Conservation (phyloP, 2,113 vertebrate genomes). For the Columba livia region DNA sequence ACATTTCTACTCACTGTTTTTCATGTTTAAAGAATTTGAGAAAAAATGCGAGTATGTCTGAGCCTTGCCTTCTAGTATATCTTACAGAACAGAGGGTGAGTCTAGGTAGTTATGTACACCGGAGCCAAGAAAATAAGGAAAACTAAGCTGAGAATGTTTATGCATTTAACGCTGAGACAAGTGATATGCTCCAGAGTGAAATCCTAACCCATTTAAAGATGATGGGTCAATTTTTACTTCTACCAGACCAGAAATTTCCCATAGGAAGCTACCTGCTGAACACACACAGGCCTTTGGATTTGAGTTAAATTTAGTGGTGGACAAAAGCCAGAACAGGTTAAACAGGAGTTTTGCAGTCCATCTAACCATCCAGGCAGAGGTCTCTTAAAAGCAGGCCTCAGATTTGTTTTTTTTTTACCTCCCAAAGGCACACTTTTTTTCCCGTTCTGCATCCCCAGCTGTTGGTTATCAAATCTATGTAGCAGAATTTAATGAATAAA, state of each 20-base stretch:
- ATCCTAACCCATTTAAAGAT: neutral
- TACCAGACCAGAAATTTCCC: neutral
- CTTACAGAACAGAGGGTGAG: neutral
- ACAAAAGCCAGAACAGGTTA: neutral
- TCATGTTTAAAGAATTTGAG: neutral
- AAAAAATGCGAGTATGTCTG: neutral
- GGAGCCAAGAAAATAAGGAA: neutral
- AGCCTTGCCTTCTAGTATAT: neutral
- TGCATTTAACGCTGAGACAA: neutral
- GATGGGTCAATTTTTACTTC: neutral
- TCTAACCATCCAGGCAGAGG: neutral
- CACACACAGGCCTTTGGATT: neutral
- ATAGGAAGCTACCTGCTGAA: neutral
- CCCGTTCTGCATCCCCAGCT: neutral
- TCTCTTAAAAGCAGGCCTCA: neutral
- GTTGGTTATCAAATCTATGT: conserved; percentile 36
- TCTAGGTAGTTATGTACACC: neutral
- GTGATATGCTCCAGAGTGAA: neutral
- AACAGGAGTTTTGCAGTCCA: neutral
- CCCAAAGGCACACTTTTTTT: neutral
- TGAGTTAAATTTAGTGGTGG: neutral
- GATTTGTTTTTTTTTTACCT: neutral
- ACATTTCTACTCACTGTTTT: neutral
- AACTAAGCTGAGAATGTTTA: neutral
- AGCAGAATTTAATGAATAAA: conserved; percentile 51